Base-by-base conservation (phyloP, 92 coral and sea anemone genomes). In the Nematostella vectensis region DNA sequence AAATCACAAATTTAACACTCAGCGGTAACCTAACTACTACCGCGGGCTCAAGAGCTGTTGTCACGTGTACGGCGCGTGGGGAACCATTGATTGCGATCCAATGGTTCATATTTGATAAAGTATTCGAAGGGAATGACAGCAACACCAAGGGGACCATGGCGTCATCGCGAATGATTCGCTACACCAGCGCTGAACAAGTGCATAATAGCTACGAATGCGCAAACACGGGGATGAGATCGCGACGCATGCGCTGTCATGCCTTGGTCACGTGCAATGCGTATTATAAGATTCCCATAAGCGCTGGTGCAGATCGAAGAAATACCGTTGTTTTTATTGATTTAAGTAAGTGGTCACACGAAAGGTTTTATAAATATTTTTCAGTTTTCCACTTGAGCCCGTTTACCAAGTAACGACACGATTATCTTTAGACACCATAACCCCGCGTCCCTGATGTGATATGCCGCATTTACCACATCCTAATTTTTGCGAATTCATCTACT, bases 61-160 rank as follows among this genome's bases (percentile, higher is more conserved):
- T 57, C 4, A 29, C 48, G 0, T 57, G 62, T 21, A 45, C 4
- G 11, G 62, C 24, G 2, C 37, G 37, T 37, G 62, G 62, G 2
- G 24, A 0, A 1, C 50, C 62, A 2, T 45, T 30, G 12, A 15
- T 57, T 13, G 11, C 4, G n/a, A 45, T 57, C 1, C 25, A 23
- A 15, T 57, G 62, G 62, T 9, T 6, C 27, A 18, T 11, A 31
- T 17, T 17, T 30, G 48, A 48, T 21, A 1, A 8, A 20, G 62
- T 30, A 15, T 6, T 33, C 40, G 15, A 33, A 33, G 15, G 8
- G 6, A 33, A 33, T 6, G 15, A 6, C 15, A 15, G 6, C 6
- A 6, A 33, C 15, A 33, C 40, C 40, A 33, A 33, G 8, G 6
- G 15, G 8, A 33, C 40, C 6, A 33, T 33, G 8, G 15, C 40